A percentile compares a stretch with the other conserved stretches of the same genome.
These are phyloP conservation scores for Archegozetes longisetosus DNA, from an alignment of 1,140 invertebrate species.

Conservation along the genomic window DNA sequence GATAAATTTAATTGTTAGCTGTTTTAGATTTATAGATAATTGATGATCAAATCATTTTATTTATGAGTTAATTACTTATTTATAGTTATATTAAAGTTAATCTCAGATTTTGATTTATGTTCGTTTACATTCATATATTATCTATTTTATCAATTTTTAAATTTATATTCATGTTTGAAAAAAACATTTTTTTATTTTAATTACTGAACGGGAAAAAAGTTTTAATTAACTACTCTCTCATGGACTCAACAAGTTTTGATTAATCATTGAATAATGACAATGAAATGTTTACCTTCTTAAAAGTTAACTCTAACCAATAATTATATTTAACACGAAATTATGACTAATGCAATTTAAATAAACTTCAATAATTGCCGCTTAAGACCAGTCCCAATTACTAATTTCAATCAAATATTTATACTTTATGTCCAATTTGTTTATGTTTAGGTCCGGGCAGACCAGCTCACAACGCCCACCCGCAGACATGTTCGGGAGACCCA, in stretches of 20 bases:
- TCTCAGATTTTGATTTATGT: neutral
- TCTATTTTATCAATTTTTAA: neutral
- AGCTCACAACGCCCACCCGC: conserved; percentile 93
- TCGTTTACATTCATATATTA: neutral
- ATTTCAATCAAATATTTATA: too few species aligned
- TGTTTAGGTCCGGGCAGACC: conserved; percentile 71
- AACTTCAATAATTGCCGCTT: too few species aligned
- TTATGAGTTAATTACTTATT: neutral
- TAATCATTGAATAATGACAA: neutral
- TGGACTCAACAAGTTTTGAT: neutral
- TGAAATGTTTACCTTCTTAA: too few species aligned
- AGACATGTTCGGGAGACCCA: conserved; percentile 91
- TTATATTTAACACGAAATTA: too few species aligned
- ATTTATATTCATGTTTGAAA: neutral
- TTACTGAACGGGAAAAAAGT: too few species aligned
- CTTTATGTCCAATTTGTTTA: too few species aligned
- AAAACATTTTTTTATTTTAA: neutral
- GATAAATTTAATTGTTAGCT: too few species aligned
- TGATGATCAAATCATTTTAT: neutral
- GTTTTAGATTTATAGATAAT: too few species aligned
- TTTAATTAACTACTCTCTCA: neutral
- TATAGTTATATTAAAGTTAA: neutral
- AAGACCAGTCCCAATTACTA: too few species aligned
- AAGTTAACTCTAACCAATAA: too few species aligned
- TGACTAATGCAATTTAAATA: too few species aligned